These are phyloP conservation scores for Corythoichthys intestinalis DNA, from an alignment of 2,113 vertebrate species.

Conservation along the genomic window DNA sequence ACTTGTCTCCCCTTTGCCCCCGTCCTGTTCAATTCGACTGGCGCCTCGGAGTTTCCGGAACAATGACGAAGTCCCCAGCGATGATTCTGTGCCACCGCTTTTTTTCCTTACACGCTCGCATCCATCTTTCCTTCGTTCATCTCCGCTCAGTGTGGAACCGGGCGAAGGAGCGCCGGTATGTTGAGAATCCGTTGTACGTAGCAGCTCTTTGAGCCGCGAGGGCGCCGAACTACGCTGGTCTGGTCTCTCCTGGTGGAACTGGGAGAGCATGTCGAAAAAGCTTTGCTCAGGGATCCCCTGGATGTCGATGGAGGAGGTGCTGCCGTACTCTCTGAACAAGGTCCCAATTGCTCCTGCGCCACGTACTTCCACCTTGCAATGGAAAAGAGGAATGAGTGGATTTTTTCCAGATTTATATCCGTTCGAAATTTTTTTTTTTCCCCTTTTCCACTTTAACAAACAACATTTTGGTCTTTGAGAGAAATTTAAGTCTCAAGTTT, in stretches of 20 bases:
- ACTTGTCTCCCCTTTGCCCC: conserved; percentile 43
- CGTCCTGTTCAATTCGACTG: conserved; percentile 68
- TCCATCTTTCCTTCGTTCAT: conserved; percentile 65
- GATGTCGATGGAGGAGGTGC: conserved; percentile 91
- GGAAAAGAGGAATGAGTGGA: background rate
- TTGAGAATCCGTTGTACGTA: conserved; percentile 38
- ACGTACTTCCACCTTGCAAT: conserved; percentile 48
- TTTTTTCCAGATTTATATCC: too few species aligned
- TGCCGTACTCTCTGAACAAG: conserved; percentile 88
- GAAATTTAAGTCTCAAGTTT: too few species aligned
- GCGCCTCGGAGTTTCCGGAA: conserved; percentile 81
- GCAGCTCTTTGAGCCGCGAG: conserved; percentile 60
- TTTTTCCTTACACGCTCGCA: conserved; percentile 78
- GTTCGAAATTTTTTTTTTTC: too few species aligned
- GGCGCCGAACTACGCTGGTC: conserved; percentile 62
- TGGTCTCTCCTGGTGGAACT: conserved; percentile 78
- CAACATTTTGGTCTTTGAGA: too few species aligned
- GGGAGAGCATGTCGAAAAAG: conserved; percentile 85
- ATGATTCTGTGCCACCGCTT: conserved; percentile 69
- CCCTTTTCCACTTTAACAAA: too few species aligned
- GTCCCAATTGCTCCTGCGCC: conserved; percentile 49
- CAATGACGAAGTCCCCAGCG: conserved; percentile 77
- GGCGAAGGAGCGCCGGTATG: conserved; percentile 28
- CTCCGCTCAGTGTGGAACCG: conserved; percentile 29
- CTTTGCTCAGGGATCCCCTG: conserved; percentile 86